Percentiles rank a stretch among this genome's conserved stretches.
Evolutionary conservation across 1,140 invertebrate genomes (phyloP).

Genomic region (Temnothorax curvispinosus): DNA sequence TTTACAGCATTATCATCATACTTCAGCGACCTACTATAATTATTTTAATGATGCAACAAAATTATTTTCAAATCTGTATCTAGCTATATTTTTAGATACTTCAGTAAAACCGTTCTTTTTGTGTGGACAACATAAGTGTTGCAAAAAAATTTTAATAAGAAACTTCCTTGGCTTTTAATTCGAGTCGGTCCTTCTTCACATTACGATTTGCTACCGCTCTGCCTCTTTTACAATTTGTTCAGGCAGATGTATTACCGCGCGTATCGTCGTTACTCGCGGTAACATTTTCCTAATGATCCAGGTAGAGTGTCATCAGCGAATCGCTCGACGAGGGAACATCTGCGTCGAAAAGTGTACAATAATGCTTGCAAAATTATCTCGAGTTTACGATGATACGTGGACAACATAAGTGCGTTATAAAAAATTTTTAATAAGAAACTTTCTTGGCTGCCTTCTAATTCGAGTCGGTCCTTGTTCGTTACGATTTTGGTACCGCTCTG

Average conservation of each 20-base stretch:
- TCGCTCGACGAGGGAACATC: slow-evolving; percentile 27
- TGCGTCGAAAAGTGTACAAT: background rate
- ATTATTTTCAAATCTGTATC: no score
- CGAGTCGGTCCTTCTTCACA: background rate
- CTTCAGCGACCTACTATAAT: no score
- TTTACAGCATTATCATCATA: no score
- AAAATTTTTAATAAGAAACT: background rate
- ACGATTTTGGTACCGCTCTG: no score
- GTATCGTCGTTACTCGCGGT: slow-evolving; percentile 17
- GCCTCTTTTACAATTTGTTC: slow-evolving; percentile 3
- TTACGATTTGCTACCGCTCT: background rate
- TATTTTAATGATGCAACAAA: no score
- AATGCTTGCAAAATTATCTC: no score
- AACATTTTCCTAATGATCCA: slow-evolving; percentile 23
- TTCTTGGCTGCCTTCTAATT: background rate
- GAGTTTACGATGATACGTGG: no score
- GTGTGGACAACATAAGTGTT: background rate
- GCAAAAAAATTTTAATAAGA: background rate
- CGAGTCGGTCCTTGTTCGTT: background rate
- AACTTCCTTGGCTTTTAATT: background rate
- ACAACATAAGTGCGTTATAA: background rate
- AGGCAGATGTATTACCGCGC: background rate
- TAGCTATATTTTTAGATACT: no score
- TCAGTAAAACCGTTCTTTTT: no score
- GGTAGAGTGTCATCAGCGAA: background rate